A percentile compares a stretch with the other conserved stretches of the same genome.
Conservation (phyloP, 2,888 invertebrate genomes). For the Bellardia bayeri region DNA sequence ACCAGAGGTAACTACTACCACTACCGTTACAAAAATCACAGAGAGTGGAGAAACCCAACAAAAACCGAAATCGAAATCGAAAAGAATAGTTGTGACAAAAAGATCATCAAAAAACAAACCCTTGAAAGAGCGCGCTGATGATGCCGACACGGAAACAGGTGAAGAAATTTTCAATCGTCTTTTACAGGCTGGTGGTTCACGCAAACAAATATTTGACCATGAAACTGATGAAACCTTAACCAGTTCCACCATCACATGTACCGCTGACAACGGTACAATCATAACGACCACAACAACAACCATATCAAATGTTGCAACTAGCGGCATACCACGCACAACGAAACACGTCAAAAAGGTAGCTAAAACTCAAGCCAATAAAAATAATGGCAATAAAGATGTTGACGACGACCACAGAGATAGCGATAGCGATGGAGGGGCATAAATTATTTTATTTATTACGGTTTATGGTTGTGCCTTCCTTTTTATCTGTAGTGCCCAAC, state of each 20-base stretch:
- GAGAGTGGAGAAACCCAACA: not conserved
- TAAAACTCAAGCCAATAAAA: constrained; percentile 48
- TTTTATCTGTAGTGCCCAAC: not conserved
- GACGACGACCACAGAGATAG: constrained; percentile 1
- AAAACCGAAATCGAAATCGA: constrained; percentile 40
- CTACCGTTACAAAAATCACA: constrained; percentile 13
- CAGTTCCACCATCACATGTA: constrained; percentile 81
- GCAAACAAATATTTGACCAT: constrained; percentile 79
- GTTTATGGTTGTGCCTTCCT: constrained; percentile 41
- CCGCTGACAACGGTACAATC: constrained; percentile 77
- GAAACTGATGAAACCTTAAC: constrained; percentile 79
- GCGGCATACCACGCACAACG: constrained; percentile 79
- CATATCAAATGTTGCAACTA: constrained; percentile 81
- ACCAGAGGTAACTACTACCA: not conserved
- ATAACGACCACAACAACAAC: constrained; percentile 82
- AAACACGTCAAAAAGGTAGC: constrained; percentile 71
- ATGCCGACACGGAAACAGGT: constrained; percentile 74
- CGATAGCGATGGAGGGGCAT: constrained; percentile 39
- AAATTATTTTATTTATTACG: constrained; percentile 42
- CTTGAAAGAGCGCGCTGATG: not conserved
- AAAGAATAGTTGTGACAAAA: constrained; percentile 27
- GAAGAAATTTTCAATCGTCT: constrained; percentile 80
- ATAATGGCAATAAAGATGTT: constrained; percentile 45
- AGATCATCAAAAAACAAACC: constrained; percentile 42
- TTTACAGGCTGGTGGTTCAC: constrained; percentile 77